Conservation (phyloP, 2,113 vertebrate genomes). For the Enhydra lutris region DNA sequence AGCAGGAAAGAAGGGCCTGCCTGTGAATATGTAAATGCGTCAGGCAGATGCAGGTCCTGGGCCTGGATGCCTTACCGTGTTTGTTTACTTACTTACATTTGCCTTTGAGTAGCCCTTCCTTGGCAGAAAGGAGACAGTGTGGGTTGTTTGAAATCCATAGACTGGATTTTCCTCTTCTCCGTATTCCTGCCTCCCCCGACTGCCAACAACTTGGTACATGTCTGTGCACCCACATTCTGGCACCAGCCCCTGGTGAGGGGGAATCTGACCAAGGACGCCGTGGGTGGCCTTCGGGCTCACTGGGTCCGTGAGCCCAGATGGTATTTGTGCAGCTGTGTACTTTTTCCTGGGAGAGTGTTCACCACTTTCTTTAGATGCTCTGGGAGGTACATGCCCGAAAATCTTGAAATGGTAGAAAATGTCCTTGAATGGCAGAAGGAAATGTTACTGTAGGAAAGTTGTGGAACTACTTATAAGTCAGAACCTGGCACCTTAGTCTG, state of each 20-base stretch:
- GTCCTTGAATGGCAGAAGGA: neutral
- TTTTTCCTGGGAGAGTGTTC: neutral
- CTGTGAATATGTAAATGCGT: neutral
- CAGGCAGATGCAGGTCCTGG: neutral
- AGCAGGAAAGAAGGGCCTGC: neutral
- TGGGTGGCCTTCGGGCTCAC: neutral
- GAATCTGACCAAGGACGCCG: neutral
- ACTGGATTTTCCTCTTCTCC: neutral
- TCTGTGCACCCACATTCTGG: neutral
- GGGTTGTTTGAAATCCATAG: neutral
- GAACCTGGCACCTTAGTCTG: neutral
- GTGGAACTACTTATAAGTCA: neutral
- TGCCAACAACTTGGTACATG: neutral
- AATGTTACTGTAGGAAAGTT: neutral
- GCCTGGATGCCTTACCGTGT: neutral
- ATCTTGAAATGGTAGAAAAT: neutral
- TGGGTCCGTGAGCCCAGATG: neutral
- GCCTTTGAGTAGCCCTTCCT: neutral
- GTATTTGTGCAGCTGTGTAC: neutral
- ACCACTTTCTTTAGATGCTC: neutral
- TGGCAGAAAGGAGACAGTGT: neutral
- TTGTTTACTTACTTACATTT: neutral
- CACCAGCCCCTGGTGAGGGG: neutral
- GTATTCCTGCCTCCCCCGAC: accelerated
- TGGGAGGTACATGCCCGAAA: neutral